Conservation (phyloP, 2,888 invertebrate species). For the Anaspis maculata region DNA sequence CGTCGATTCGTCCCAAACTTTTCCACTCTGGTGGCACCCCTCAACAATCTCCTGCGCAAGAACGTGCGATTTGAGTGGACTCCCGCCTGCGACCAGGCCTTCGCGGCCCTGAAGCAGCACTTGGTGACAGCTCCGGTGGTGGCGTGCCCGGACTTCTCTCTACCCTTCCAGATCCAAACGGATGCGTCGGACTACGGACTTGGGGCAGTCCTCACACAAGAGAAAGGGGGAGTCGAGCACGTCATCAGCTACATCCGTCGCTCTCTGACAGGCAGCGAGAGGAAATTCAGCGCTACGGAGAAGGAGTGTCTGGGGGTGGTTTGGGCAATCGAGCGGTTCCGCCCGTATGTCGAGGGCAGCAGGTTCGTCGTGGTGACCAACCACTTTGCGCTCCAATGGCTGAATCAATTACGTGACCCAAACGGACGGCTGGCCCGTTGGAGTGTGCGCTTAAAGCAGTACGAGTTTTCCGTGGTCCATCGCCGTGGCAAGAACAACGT, state of each 20-base stretch:
- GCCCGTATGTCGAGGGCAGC: slow-evolving; percentile 1
- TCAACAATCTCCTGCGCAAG: slow-evolving; percentile 1
- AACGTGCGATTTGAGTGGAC: too few relatives aligned
- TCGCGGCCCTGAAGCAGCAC: too few relatives aligned
- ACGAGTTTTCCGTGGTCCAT: neutral
- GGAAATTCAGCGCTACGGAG: slow-evolving; percentile 1
- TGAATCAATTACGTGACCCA: neutral
- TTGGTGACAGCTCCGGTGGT: neutral
- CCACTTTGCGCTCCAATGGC: slow-evolving; percentile 1
- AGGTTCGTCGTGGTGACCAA: slow-evolving; percentile 3
- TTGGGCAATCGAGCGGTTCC: slow-evolving; percentile 2
- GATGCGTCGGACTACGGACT: neutral
- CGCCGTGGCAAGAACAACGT: neutral
- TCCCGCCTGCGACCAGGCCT: too few relatives aligned
- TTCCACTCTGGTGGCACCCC: neutral
- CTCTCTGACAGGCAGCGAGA: neutral
- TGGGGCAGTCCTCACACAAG: neutral
- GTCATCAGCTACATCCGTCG: neutral
- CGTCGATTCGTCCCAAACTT: slow-evolving; percentile 1
- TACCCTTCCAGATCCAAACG: neutral
- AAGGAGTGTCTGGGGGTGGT: slow-evolving; percentile 1
- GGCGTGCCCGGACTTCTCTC: neutral
- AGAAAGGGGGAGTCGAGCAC: neutral
- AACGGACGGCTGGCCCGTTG: neutral
- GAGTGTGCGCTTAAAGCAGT: slow-evolving; percentile 1